phyloP scores from a whole-genome alignment of 2,888 invertebrate genomes.

The Nomada hirtipes region DNA sequence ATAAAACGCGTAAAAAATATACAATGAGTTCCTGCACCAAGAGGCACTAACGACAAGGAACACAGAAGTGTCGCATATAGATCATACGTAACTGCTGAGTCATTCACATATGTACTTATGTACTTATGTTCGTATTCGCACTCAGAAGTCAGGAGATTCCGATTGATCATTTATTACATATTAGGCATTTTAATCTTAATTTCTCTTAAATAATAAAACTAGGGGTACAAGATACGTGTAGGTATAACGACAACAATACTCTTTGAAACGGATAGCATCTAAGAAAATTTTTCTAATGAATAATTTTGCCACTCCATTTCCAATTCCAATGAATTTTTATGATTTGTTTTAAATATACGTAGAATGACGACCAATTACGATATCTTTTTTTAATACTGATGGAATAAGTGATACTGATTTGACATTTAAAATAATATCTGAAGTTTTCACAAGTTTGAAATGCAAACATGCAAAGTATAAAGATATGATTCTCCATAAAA shows the following conservation, averaged over 20 bases:
- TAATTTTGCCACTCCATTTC: too few species aligned
- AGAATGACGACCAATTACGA: too few species aligned
- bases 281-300: too few species aligned
- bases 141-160: constrained; percentile 41
- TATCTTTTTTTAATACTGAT: too few species aligned
- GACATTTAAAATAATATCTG: constrained; percentile 18
- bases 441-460: constrained; percentile 5
- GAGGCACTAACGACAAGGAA: constrained; percentile 74
- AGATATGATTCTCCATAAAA: constrained; percentile 43
- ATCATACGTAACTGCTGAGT: constrained; percentile 62
- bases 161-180: constrained; percentile 40
- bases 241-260: constrained; percentile 47
- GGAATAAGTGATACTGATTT: too few species aligned
- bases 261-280: not conserved
- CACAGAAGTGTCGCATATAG: constrained; percentile 68
- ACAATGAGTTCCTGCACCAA: constrained; percentile 70
- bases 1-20: constrained; percentile 74
- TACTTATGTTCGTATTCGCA: constrained; percentile 46
- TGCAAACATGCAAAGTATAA: constrained; percentile 23
- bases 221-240: constrained; percentile 53
- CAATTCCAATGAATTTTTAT: too few species aligned
- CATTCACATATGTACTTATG: constrained; percentile 30
- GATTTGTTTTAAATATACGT: too few species aligned
- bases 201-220: constrained; percentile 47
- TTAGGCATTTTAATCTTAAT: constrained; percentile 57